A percentile compares a stretch with the other conserved stretches of the same genome.
Evolutionary conservation across 2,113 vertebrate genomes (phyloP).

Genomic region (Triplophysa siluroides): DNA sequence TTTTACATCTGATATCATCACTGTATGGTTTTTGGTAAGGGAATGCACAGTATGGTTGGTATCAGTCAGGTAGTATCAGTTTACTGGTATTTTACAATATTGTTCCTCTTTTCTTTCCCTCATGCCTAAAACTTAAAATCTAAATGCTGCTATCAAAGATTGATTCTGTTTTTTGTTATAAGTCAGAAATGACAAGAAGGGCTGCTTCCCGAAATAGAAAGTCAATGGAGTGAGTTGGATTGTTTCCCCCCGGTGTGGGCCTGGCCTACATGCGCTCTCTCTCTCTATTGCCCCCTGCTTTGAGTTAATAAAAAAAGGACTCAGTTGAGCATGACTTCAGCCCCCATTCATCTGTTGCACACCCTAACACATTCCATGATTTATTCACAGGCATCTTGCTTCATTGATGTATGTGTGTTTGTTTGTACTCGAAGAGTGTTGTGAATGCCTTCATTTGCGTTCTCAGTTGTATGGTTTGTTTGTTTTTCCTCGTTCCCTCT

Average conservation of each 20-base stretch:
- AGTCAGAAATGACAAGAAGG: no score
- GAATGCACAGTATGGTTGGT: no score
- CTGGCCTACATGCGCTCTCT: neutral
- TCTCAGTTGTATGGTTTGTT: neutral
- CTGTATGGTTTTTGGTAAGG: no score
- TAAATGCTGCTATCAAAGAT: neutral
- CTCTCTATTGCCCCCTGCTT: neutral
- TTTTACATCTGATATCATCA: no score
- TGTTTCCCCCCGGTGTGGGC: neutral
- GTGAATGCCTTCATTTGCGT: neutral
- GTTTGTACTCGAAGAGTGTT: neutral
- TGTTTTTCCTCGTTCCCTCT: neutral
- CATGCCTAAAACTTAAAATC: neutral
- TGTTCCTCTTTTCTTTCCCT: neutral
- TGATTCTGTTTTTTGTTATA: neutral
- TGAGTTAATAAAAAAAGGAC: slow-evolving; percentile 42
- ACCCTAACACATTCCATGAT: slow-evolving; percentile 42
- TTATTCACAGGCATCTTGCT: neutral
- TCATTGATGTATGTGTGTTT: slow-evolving; percentile 19
- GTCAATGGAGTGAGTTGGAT: no score
- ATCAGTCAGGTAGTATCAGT: neutral
- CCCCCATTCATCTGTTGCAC: slow-evolving; percentile 31
- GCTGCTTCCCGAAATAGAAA: no score
- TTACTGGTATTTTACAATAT: neutral
- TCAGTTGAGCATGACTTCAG: slow-evolving; percentile 25